Conservation (phyloP, 2,888 invertebrate species). For the Idaea straminata region DNA sequence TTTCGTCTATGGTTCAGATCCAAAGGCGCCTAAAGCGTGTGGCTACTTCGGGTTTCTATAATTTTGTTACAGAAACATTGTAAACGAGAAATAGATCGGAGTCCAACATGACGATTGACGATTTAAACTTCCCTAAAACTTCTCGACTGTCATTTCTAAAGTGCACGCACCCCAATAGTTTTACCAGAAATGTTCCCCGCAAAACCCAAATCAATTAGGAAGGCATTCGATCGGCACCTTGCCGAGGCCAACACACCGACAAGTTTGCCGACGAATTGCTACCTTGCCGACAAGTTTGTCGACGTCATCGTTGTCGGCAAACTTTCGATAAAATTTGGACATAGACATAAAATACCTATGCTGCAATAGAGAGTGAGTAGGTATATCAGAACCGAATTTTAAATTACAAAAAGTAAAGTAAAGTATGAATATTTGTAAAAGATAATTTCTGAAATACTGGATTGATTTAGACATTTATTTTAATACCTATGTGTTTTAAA, state of each 20-base stretch:
- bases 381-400: too few relatives aligned
- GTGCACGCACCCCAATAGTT: slow-evolving; percentile 10
- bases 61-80: neutral
- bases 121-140: neutral
- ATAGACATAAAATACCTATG: neutral
- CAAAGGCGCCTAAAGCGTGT: too few relatives aligned
- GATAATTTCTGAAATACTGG: too few relatives aligned
- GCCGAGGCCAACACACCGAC: slow-evolving; percentile 9
- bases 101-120: neutral
- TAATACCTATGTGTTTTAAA: too few relatives aligned
- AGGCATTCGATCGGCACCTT: slow-evolving; percentile 16
- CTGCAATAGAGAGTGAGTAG: neutral
- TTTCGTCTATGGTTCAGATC: too few relatives aligned
- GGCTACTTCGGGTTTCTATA: neutral
- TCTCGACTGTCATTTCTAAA: neutral
- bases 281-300: neutral
- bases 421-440: too few relatives aligned
- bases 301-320: neutral
- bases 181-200: slow-evolving; percentile 12
- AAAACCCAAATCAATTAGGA: slow-evolving; percentile 26
- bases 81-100: neutral
- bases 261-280: slow-evolving; percentile 22
- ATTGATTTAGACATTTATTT: too few relatives aligned
- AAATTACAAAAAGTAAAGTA: too few relatives aligned
- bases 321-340: neutral